Conservation (phyloP, 2,113 vertebrate genomes). For the Rhabdomys dilectus region DNA sequence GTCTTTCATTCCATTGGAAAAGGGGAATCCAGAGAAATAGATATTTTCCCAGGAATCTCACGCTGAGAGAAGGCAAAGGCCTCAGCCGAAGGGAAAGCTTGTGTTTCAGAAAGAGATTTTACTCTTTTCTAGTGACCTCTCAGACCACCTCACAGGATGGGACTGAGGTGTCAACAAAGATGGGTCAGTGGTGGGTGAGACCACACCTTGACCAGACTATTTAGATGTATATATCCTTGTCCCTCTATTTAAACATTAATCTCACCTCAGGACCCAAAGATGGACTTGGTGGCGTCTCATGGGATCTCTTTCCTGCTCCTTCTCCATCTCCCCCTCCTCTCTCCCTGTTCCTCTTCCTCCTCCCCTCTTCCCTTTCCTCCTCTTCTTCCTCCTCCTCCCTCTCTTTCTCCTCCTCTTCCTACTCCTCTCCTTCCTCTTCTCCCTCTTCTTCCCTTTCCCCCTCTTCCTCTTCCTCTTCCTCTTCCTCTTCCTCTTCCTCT, state of each 20-base stretch:
- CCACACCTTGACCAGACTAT: background rate
- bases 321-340: too few species aligned
- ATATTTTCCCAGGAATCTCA: background rate
- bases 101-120: background rate
- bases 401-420: too few species aligned
- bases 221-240: background rate
- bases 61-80: background rate
- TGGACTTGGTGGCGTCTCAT: background rate
- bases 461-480: too few species aligned
- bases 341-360: too few species aligned
- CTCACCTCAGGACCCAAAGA: background rate
- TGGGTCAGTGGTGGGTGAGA: background rate
- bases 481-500: too few species aligned
- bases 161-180: background rate
- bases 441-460: accelerated
- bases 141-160: background rate
- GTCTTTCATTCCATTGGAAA: background rate
- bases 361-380: too few species aligned
- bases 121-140: background rate
- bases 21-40: background rate
- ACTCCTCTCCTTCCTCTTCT: too few species aligned
- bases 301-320: background rate
- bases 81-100: background rate
- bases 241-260: background rate
- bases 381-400: too few species aligned